A percentile compares a stretch with the other conserved stretches of the same genome.
Evolutionary conservation across 53 echinoderm and acorn worm genomes (phyloP).

Genomic region (Patiria pectinifera): DNA sequence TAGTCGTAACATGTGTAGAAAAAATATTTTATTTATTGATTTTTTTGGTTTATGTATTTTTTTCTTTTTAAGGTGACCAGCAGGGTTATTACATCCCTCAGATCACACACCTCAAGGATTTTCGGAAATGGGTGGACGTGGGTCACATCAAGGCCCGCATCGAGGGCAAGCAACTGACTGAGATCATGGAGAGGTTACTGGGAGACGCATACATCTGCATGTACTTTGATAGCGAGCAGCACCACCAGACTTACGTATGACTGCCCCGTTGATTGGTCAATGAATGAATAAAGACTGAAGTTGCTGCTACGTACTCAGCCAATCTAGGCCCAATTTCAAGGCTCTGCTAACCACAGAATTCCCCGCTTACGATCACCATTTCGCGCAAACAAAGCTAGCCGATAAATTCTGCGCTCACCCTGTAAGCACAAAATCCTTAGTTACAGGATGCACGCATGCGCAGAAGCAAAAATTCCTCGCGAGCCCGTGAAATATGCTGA

Average conservation of each 20-base stretch:
- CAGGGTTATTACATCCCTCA: constrained; percentile 91
- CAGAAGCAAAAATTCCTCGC: too few species aligned
- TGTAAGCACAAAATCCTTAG: too few species aligned
- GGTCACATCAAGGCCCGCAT: not conserved
- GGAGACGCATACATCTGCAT: constrained; percentile 93
- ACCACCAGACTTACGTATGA: constrained; percentile 32
- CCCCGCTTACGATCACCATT: too few species aligned
- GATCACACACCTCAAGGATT: constrained; percentile 76
- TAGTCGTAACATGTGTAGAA: too few species aligned
- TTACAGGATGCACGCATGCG: too few species aligned
- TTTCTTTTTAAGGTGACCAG: constrained; percentile 55
- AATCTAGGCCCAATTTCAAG: not conserved
- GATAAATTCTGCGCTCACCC: too few species aligned
- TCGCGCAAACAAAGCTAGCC: too few species aligned
- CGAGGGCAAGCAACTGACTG: constrained; percentile 68
- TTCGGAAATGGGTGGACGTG: constrained; percentile 59
- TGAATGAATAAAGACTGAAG: not conserved
- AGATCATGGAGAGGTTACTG: constrained; percentile 74
- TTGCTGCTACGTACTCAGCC: not conserved
- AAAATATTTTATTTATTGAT: too few species aligned
- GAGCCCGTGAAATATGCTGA: too few species aligned
- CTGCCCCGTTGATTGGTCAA: not conserved
- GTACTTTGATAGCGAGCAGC: constrained; percentile 65
- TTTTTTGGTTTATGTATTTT: too few species aligned
- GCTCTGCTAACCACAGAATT: too few species aligned